Evolutionary conservation across 2,888 invertebrate genomes (phyloP).

Genomic region (Alloscopus bannaensis): DNA sequence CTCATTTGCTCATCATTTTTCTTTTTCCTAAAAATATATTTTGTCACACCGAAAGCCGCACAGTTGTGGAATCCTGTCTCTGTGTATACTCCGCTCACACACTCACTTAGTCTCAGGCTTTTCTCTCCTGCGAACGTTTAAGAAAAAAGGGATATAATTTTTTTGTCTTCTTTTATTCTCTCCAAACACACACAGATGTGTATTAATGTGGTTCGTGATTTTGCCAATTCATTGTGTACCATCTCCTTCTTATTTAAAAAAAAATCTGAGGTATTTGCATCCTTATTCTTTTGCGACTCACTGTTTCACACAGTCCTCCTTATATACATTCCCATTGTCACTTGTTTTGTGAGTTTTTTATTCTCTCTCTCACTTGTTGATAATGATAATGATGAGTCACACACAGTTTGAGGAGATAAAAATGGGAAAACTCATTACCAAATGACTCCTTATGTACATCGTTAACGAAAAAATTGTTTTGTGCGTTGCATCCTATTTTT

Average conservation of each 20-base stretch:
- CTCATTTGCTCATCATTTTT: conserved; percentile 5
- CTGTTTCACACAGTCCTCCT: no score
- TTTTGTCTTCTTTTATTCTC: no score
- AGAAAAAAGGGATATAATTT: background rate
- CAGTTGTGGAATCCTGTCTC: background rate
- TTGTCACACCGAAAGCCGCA: conserved; percentile 1
- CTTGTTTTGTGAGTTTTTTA: background rate
- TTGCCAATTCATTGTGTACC: conserved; percentile 22
- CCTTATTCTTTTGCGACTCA: background rate
- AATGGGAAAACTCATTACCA: conserved; percentile 40
- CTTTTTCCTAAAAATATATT: no score
- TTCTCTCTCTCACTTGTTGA: conserved; percentile 7
- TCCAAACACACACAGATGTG: conserved; percentile 4
- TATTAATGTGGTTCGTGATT: conserved; percentile 33
- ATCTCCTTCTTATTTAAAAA: background rate
- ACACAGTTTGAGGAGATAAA: conserved; percentile 26
- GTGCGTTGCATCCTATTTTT: conserved; percentile 35
- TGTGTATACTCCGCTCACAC: no score
- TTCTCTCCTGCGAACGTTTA: background rate
- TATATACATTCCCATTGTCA: conserved; percentile 15
- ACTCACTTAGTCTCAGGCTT: background rate
- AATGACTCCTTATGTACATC: conserved; percentile 35
- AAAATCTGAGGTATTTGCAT: conserved; percentile 15
- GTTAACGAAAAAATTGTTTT: conserved; percentile 28
- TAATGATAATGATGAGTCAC: conserved; percentile 33